Evolutionary conservation across 2,113 vertebrate genomes (phyloP).

Genomic region (Coracopsis vasa): DNA sequence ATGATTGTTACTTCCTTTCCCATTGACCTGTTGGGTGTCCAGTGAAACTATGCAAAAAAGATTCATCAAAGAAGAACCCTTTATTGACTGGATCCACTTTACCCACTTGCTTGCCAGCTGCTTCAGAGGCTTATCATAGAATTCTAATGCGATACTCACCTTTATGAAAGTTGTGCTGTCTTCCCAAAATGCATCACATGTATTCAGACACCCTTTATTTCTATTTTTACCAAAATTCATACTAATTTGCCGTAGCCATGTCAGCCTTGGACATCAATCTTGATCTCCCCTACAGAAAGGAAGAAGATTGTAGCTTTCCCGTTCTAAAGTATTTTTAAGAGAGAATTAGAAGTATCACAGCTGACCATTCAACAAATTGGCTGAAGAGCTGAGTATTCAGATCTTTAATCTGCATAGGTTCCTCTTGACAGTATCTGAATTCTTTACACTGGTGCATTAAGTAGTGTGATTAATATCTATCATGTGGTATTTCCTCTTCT

Average conservation of each 20-base stretch:
- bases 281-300: neutral
- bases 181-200: neutral
- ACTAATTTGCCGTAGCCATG: neutral
- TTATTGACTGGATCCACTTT: neutral
- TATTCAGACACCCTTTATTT: neutral
- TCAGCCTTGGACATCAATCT: neutral
- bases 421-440: neutral
- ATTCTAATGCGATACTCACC: neutral
- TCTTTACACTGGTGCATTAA: neutral
- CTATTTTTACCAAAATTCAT: neutral
- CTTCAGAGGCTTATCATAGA: neutral
- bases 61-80: neutral
- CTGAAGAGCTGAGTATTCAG: neutral
- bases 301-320: neutral
- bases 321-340: neutral
- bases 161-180: neutral
- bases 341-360: neutral
- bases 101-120: neutral
- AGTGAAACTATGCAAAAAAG: neutral
- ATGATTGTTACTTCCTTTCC: neutral
- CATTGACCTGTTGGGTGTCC: neutral
- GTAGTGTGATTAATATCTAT: neutral
- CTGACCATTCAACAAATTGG: neutral
- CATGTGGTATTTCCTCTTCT: neutral
- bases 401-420: neutral